These are phyloP conservation scores for Tetrax tetrax DNA, from an alignment of 2,113 vertebrate species.

Conservation along the genomic window DNA sequence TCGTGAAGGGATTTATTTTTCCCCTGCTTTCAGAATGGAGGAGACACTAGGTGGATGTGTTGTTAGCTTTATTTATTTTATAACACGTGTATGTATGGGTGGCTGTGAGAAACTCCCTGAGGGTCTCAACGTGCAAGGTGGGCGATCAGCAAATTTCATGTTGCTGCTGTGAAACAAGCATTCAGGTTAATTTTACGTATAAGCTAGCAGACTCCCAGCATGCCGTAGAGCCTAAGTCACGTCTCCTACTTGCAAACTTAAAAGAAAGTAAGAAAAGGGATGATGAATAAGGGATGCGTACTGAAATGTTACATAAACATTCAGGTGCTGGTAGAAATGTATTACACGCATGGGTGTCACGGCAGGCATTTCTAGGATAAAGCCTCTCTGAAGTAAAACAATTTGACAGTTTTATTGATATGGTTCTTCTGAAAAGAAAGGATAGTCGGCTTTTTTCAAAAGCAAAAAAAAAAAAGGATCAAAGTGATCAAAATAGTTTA, in stretches of 20 bases:
- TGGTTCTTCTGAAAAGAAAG: constrained; percentile 1
- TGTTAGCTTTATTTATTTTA: neutral
- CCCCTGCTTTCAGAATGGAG: neutral
- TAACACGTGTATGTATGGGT: neutral
- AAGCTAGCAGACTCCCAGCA: neutral
- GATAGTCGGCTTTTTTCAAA: constrained; percentile 1
- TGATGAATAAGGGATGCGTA: neutral
- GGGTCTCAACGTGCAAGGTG: neutral
- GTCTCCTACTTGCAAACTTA: neutral
- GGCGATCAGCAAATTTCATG: neutral
- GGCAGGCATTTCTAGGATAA: constrained; percentile 27
- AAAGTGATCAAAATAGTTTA: constrained; percentile 57
- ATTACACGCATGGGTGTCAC: neutral
- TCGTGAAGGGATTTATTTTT: neutral
- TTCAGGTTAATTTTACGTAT: neutral
- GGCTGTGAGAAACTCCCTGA: neutral
- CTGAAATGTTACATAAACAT: neutral
- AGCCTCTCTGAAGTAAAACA: constrained; percentile 26
- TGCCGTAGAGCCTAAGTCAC: neutral
- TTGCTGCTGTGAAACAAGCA: neutral
- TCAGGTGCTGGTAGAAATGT: neutral
- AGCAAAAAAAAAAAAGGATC: constrained; percentile 11
- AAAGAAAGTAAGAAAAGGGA: neutral
- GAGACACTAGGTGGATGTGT: neutral
- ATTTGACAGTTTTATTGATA: constrained; percentile 19